These are phyloP conservation scores for Tricholaema leucomelas DNA, from an alignment of 2,113 vertebrate genomes.

Conservation along the genomic window DNA sequence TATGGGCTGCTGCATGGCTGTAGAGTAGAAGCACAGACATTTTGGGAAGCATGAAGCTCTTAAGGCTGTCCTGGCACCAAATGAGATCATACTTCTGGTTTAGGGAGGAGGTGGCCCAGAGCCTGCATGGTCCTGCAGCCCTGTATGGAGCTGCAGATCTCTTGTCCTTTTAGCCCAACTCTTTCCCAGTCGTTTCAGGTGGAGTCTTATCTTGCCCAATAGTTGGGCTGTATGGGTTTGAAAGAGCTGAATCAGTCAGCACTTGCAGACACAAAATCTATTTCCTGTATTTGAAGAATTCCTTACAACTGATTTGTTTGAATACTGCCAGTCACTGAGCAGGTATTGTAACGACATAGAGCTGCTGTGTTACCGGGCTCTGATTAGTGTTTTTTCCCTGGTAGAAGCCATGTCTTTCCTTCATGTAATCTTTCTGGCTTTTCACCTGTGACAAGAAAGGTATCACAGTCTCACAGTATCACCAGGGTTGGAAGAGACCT, in stretches of 20 bases:
- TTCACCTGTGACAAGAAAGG: background rate
- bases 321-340: background rate
- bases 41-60: background rate
- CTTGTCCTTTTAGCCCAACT: background rate
- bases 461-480: too few relatives aligned
- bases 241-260: conserved; percentile 21
- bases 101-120: background rate
- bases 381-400: background rate
- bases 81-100: background rate
- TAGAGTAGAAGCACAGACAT: background rate
- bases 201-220: background rate
- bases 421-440: background rate
- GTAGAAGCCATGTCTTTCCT: background rate
- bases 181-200: background rate
- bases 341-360: background rate
- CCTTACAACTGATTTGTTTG: background rate
- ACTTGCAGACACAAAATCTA: background rate
- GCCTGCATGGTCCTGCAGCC: background rate
- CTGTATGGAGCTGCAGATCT: background rate
- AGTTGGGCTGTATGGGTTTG: background rate
- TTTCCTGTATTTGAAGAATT: conserved; percentile 50
- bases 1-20: background rate
- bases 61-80: background rate
- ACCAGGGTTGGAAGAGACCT: too few relatives aligned
- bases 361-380: background rate